Percentiles rank a stretch among this genome's conserved stretches.
Conservation (phyloP, 2,113 vertebrate genomes). For the Forbesichthys agassizii region DNA sequence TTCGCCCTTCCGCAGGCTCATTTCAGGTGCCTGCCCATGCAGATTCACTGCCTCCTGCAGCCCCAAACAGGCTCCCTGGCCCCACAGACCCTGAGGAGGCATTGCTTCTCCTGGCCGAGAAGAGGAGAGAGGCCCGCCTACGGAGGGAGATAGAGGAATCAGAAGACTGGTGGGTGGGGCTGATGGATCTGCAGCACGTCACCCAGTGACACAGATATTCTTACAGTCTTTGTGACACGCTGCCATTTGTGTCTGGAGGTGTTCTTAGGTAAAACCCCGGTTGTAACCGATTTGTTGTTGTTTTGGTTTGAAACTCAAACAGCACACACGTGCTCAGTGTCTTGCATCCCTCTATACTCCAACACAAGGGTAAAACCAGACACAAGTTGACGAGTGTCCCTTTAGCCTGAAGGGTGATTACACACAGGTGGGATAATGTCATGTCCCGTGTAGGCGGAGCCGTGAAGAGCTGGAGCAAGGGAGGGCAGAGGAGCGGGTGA, state of each 20-base stretch:
- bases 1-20: conserved; percentile 22
- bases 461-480: conserved; percentile 82
- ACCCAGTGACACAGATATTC: too few species aligned
- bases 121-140: conserved; percentile 87
- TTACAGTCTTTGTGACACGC: too few species aligned
- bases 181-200: not conserved
- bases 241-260: too few species aligned
- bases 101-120: conserved; percentile 85
- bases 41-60: conserved; percentile 39
- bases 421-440: too few species aligned
- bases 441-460: conserved; percentile 71
- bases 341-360: too few species aligned
- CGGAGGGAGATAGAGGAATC: conserved; percentile 87
- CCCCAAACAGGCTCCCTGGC: conserved; percentile 74
- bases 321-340: too few species aligned
- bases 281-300: not conserved
- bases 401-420: too few species aligned
- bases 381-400: not conserved
- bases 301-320: not conserved
- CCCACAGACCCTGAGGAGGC: conserved; percentile 88
- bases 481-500: conserved; percentile 83
- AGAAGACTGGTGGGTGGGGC: conserved; percentile 82
- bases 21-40: conserved; percentile 4
- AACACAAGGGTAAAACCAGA: too few species aligned
- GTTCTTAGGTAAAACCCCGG: not conserved